A percentile compares a stretch with the other conserved stretches of the same genome.
These are phyloP conservation scores for Ichneumon xanthorius DNA, from an alignment of 2,888 invertebrate species.

Conservation along the genomic window DNA sequence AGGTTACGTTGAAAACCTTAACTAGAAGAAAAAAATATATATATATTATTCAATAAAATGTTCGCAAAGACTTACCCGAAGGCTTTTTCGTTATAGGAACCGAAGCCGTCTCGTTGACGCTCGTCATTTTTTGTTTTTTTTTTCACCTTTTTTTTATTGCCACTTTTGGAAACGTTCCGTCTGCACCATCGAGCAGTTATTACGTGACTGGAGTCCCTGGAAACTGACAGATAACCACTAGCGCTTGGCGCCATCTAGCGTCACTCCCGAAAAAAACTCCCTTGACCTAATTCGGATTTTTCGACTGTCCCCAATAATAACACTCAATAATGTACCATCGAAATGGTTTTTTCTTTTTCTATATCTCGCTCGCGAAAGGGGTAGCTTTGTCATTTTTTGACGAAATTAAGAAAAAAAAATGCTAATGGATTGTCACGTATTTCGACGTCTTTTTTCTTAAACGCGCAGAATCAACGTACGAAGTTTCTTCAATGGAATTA, in stretches of 20 bases:
- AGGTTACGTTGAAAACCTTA: slow-evolving; percentile 45
- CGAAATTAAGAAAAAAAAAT: no score
- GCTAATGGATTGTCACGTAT: no score
- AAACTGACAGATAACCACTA: slow-evolving; percentile 26
- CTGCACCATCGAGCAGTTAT: slow-evolving; percentile 15
- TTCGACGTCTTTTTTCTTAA: no score
- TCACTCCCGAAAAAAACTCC: neutral
- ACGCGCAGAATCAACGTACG: no score
- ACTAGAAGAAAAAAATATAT: neutral
- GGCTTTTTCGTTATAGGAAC: slow-evolving; percentile 82
- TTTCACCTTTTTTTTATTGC: neutral
- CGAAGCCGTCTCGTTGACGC: slow-evolving; percentile 76
- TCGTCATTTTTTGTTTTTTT: slow-evolving; percentile 72
- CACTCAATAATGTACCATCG: neutral
- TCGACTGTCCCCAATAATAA: neutral
- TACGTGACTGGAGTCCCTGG: slow-evolving; percentile 50
- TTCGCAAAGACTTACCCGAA: slow-evolving; percentile 76
- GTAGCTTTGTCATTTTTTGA: no score
- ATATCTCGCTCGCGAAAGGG: no score
- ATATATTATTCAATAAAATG: neutral
- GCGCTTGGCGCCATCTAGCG: slow-evolving; percentile 30
- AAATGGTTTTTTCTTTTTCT: no score
- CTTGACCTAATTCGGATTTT: slow-evolving; percentile 7
- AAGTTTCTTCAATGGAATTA: no score
- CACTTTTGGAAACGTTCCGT: neutral